A percentile compares a stretch with the other conserved stretches of the same genome.
Conservation (phyloP, 23 tunicate species). For the Styela clava region DNA sequence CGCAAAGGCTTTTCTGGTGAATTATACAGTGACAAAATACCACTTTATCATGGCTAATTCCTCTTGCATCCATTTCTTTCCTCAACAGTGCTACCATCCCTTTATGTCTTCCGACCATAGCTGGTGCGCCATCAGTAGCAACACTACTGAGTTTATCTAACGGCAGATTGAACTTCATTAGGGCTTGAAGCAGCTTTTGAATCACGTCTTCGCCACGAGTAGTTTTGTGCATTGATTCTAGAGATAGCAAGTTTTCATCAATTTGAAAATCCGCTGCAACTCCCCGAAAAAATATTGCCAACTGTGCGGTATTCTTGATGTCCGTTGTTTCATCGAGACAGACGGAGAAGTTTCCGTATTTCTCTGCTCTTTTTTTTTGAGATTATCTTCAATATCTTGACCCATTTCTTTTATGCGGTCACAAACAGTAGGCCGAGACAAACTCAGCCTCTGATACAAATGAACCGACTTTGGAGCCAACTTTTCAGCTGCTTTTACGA, state of each 20-base stretch:
- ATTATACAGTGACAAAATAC: constrained; percentile 37
- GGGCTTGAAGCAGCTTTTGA: constrained; percentile 49
- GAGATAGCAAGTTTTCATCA: constrained; percentile 46
- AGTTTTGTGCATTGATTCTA: constrained; percentile 51
- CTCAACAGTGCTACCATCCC: constrained; percentile 51
- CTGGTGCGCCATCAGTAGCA: constrained; percentile 74
- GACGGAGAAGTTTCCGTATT: constrained; percentile 38
- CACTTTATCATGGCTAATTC: constrained; percentile 28
- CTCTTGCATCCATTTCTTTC: constrained; percentile 12
- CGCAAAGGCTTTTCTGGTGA: constrained; percentile 53
- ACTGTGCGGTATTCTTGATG: constrained; percentile 53
- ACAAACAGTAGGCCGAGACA: constrained; percentile 14
- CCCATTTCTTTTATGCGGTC: constrained; percentile 40
- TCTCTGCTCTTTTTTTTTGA: constrained; percentile 37
- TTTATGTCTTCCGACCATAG: constrained; percentile 65
- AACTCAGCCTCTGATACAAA: constrained; percentile 16
- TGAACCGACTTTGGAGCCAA: constrained; percentile 28
- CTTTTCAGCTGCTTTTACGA: constrained; percentile 28
- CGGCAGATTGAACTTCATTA: constrained; percentile 51
- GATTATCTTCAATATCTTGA: constrained; percentile 60
- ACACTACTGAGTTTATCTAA: constrained; percentile 44
- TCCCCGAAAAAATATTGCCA: constrained; percentile 55
- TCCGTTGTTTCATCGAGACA: constrained; percentile 59
- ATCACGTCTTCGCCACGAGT: constrained; percentile 55
- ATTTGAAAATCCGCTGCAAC: constrained; percentile 45